These are phyloP conservation scores for Dicranocentrus wangi DNA, from an alignment of 2,888 invertebrate species.

Conservation along the genomic window DNA sequence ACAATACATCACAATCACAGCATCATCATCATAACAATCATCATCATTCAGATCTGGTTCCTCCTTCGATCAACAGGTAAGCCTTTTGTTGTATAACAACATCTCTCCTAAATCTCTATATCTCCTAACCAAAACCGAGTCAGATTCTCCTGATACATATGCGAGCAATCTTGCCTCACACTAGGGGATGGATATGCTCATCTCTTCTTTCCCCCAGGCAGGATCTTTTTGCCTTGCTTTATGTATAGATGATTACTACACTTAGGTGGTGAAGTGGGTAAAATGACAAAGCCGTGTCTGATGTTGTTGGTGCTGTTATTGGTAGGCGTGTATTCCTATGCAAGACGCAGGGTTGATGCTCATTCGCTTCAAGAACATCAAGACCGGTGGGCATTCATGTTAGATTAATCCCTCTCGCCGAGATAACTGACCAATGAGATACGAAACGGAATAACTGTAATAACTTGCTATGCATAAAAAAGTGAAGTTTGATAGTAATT, in stretches of 20 bases:
- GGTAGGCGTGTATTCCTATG: conserved; percentile 29
- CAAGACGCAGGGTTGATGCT: conserved; percentile 29
- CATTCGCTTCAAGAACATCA: conserved; percentile 42
- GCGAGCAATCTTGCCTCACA: too few species aligned
- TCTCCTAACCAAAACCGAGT: too few species aligned
- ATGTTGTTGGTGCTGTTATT: conserved; percentile 30
- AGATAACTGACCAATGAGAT: conserved; percentile 61
- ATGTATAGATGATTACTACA: not conserved
- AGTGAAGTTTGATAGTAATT: conserved; percentile 22
- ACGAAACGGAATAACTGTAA: conserved; percentile 12
- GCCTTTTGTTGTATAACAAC: too few species aligned
- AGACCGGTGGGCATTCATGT: conserved; percentile 36
- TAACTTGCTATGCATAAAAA: conserved; percentile 20
- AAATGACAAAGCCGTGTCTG: too few species aligned
- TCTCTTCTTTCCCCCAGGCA: too few species aligned
- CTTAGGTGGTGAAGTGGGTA: not conserved
- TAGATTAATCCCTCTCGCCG: conserved; percentile 13
- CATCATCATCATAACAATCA: conserved; percentile 51
- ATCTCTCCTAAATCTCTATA: too few species aligned
- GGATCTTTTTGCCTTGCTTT: not conserved
- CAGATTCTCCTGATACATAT: too few species aligned
- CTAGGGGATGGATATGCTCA: too few species aligned
- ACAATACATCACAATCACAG: too few species aligned
- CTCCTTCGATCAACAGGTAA: conserved; percentile 53
- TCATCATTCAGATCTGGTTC: conserved; percentile 59